Conservation (phyloP, 2,113 vertebrate species). For the Trinectes maculatus region DNA sequence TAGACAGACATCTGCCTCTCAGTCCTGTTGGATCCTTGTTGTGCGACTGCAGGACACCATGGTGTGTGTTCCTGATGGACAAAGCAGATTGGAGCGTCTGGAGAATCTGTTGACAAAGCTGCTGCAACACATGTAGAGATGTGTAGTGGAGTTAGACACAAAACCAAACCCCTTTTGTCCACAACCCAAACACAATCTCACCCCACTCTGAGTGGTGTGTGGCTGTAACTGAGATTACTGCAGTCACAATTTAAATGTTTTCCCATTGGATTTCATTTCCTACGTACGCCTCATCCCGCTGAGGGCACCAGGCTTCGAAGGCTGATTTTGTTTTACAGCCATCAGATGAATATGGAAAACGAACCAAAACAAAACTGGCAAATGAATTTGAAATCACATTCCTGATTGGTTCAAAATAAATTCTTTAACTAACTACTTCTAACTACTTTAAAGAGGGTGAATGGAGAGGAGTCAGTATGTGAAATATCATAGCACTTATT, state of each 20-base stretch:
- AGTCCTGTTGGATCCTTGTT: neutral
- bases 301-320: neutral
- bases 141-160: neutral
- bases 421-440: too few species aligned
- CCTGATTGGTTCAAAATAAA: too few species aligned
- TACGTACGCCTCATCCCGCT: too few species aligned
- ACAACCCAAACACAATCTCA: neutral
- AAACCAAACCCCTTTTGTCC: neutral
- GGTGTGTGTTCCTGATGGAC: constrained; percentile 26
- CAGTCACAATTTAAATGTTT: constrained; percentile 27
- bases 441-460: too few species aligned
- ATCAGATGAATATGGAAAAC: too few species aligned
- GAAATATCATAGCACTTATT: neutral
- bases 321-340: constrained; percentile 15
- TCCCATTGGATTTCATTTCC: neutral
- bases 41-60: constrained; percentile 12
- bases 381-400: too few species aligned
- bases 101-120: neutral
- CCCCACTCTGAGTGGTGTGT: neutral
- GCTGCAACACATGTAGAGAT: neutral
- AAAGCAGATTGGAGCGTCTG: neutral
- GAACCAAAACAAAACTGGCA: too few species aligned
- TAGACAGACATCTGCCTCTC: too few species aligned
- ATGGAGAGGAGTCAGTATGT: too few species aligned
- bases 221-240: constrained; percentile 4